Evolutionary conservation across 1,140 invertebrate species (phyloP).

Genomic region (Euschistus heros): DNA sequence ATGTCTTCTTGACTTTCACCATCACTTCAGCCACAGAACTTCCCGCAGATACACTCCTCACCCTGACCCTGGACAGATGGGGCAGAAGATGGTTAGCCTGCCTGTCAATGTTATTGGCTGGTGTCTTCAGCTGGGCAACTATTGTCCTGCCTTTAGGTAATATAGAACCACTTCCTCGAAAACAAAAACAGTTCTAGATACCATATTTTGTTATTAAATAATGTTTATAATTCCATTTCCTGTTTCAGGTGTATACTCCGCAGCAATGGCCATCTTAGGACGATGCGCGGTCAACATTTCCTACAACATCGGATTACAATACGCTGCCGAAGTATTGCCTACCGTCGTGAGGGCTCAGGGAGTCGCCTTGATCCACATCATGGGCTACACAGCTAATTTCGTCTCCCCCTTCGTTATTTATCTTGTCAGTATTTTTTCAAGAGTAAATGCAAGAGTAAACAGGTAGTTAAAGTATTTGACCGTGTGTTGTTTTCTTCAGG

Average conservation of each 20-base stretch:
- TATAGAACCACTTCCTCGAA: no score
- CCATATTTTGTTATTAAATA: neutral
- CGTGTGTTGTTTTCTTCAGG: conserved; percentile 38
- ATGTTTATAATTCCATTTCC: no score
- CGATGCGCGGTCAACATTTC: conserved; percentile 76
- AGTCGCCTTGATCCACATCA: conserved; percentile 70
- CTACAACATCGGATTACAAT: conserved; percentile 81
- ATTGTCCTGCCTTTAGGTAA: conserved; percentile 51
- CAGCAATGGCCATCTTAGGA: conserved; percentile 61
- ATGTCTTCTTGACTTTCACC: conserved; percentile 74
- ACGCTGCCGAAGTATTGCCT: conserved; percentile 74
- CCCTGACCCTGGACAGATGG: conserved; percentile 65
- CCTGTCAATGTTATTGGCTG: conserved; percentile 63
- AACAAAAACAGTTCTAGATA: no score
- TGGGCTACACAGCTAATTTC: conserved; percentile 73
- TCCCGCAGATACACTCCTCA: conserved; percentile 71
- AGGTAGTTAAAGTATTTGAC: no score
- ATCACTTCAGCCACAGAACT: conserved; percentile 69
- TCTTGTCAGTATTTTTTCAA: conserved; percentile 43
- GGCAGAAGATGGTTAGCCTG: conserved; percentile 75
- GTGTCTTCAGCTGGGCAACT: conserved; percentile 65
- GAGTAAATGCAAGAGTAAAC: no score
- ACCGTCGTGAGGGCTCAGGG: conserved; percentile 77
- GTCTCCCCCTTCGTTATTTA: conserved; percentile 73
- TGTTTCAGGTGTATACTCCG: conserved; percentile 50